These are phyloP conservation scores for Plecotus auritus DNA, from an alignment of 2,113 vertebrate genomes.

Conservation along the genomic window DNA sequence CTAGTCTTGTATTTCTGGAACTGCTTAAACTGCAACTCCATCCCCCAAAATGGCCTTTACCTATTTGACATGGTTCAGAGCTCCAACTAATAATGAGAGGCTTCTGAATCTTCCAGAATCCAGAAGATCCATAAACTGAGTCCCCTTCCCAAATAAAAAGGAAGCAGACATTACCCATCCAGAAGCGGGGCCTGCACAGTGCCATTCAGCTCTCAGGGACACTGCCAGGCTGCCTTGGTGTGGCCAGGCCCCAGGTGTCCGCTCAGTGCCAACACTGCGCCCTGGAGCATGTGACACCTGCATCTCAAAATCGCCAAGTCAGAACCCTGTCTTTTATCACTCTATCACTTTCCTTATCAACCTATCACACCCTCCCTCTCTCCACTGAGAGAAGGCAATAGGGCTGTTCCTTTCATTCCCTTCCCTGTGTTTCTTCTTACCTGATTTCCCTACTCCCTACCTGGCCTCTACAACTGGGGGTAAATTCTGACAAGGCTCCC, in stretches of 20 bases:
- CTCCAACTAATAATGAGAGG: not conserved
- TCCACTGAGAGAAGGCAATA: not conserved
- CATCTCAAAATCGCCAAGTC: not conserved
- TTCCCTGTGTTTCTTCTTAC: not conserved
- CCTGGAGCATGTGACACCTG: not conserved
- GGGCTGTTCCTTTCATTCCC: not conserved
- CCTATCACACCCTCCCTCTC: not conserved
- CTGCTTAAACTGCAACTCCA: not conserved
- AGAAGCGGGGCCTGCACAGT: no score
- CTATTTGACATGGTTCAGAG: not conserved
- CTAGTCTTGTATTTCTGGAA: not conserved
- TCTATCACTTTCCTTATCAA: not conserved
- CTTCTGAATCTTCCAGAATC: not conserved
- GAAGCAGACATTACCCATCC: not conserved
- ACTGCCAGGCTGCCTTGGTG: not conserved
- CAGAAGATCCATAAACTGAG: not conserved
- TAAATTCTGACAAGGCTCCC: not conserved
- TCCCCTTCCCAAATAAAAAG: not conserved
- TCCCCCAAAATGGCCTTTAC: not conserved
- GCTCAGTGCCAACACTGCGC: not conserved
- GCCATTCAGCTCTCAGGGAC: not conserved
- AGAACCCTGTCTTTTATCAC: not conserved
- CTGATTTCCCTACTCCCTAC: not conserved
- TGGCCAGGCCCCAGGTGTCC: not conserved
- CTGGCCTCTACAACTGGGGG: not conserved